Base-by-base conservation (phyloP, 2,797 vertebrate genomes). In the Bryconaethiops microstoma region DNA sequence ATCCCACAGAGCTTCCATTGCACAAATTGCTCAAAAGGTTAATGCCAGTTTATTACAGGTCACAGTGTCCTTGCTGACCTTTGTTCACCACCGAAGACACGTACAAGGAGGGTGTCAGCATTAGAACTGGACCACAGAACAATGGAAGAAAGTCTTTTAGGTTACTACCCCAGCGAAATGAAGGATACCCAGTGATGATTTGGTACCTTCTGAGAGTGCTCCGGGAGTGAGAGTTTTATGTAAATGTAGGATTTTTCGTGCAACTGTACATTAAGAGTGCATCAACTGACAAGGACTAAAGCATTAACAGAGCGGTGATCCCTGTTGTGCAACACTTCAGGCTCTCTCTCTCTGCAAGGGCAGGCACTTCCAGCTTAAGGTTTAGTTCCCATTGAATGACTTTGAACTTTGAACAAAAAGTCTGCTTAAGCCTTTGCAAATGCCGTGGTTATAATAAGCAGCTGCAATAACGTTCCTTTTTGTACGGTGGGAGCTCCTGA, bases 321-420 rank as follows among this genome's bases (percentile, higher is more conserved):
- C 17, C 14, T 57, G 16, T 80, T 17, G 29, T 19, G 23, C 39
- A 62, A 63, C 48, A 48, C 10, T 80, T 65, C 42, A 23, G 39
- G 17, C 65, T 70, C 13, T 14, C 39, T 48, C n/a, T 12, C n/a
- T 60, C 17, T 64, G 14, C 35, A 65, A 75, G 54, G 75, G 23
- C 65, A 52, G 19, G 70, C 48, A 23, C 6, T 5, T 17, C 13
- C 12, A 40, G 72, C 45, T 45, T 81, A 81, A 21, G 64, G 74
- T 59, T 50, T 17, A 75, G 52, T 10, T 60, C 19, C 23, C 8
- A 69, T 39, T 69, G 25, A 60, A 69, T 65, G 50, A 74, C 54
- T 60, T 65, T 67, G 50, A 59, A 60, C 65, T 67, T 62, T 76
- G n/a, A 63, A 76, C 60, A 64, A 70, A 76, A 81, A 76, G 29